phyloP scores from a whole-genome alignment of 2,797 vertebrate species.

The Coreius guichenoti region DNA sequence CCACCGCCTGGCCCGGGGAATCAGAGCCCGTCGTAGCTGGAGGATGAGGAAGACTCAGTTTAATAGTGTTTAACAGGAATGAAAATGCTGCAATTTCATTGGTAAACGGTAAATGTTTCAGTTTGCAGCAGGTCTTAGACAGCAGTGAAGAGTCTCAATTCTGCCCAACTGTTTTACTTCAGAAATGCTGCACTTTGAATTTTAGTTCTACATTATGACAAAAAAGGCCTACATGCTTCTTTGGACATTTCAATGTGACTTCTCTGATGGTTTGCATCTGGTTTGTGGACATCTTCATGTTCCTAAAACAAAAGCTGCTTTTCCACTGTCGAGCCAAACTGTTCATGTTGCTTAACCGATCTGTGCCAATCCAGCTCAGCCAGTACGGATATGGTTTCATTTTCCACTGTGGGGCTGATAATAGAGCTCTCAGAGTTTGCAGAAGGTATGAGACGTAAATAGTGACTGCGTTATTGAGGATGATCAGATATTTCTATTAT shows the following conservation, averaged over 20 bases:
- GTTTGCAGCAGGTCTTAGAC: background rate
- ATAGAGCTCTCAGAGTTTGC: no score
- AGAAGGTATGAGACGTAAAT: no score
- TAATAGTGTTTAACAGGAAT: background rate
- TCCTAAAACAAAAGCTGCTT: background rate
- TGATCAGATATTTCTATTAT: no score
- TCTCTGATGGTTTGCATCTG: background rate
- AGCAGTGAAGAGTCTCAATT: background rate
- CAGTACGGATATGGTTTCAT: no score
- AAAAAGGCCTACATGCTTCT: background rate
- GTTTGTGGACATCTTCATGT: background rate
- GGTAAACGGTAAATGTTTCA: background rate
- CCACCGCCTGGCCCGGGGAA: conserved; percentile 87
- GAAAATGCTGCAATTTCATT: background rate
- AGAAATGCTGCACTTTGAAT: background rate
- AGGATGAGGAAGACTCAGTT: background rate
- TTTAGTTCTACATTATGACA: background rate
- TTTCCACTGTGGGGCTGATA: no score
- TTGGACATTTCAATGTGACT: background rate
- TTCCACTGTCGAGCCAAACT: no score
- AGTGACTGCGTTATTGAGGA: no score
- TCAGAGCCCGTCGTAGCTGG: conserved; percentile 85
- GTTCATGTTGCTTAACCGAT: no score
- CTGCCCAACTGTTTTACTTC: background rate
- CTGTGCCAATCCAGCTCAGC: no score